Base-by-base conservation (phyloP, 2,888 invertebrate genomes). In the Apomyelois bistriatella region DNA sequence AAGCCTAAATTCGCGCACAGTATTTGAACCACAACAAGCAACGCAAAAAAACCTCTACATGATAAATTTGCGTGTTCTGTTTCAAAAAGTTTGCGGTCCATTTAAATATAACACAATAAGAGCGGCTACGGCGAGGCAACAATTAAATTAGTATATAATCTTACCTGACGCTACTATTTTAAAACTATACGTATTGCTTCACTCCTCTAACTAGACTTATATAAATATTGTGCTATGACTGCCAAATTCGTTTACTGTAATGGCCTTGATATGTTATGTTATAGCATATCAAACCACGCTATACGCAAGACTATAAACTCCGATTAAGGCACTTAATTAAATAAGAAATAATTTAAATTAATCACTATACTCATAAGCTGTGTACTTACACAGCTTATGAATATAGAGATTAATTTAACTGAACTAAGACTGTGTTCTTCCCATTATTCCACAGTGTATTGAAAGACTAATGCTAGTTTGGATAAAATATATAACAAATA, bases 11-110 rank as follows among this genome's bases (percentile, higher is more conserved):
- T 28, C 43, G 32, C 30, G 5, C 28, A 46, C 43, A 9, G 17
- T 46, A 12, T 43, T 28, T 46, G 46, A 46, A 46, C 10, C 46
- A 46, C 32, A 12, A 43, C 43, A 46, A 46, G 32, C 46, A 46
- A 46, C 32, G 32, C 16, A 15, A 46, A 10, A 10, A 32, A 32
- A 32, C 10, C 1, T 32, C 10, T 32, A 8, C 16, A 3, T 1
- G 10, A 5, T 35, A 1, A 8, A 5, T n/a, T 42, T 46, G 32
- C 30, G 10, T 32, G 15, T 46, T 28, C n/a, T 46, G 46, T 10
- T 46, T 46, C 15, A 46, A 16, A 16, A 32, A 32, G 12, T 30
- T 8, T 8, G 32, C 32, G 46, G 8, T 12, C 9, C 32, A 15
- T 16, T 46, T 10, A 30, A 43, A 46, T 46, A 32, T 32, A 16